Conservation (phyloP, 2,113 vertebrate species). For the Anguilla japonica region DNA sequence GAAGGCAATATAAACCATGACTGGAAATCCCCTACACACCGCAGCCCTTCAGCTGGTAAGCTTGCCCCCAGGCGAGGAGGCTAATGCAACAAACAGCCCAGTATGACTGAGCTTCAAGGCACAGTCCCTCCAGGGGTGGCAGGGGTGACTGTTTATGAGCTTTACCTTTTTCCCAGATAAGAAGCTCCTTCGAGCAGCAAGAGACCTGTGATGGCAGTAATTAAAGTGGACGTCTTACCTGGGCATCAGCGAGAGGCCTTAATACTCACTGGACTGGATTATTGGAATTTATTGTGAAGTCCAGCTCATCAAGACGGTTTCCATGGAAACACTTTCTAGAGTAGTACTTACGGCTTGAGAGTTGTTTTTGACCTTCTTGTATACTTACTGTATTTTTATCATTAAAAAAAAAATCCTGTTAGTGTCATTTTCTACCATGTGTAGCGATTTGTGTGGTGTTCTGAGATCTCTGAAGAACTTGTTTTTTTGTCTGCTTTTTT, state of each 20-base stretch:
- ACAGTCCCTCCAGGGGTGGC: slow-evolving; percentile 7
- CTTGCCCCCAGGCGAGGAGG: slow-evolving; percentile 45
- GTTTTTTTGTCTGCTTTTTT: background rate
- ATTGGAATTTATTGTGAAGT: background rate
- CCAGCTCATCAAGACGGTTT: background rate
- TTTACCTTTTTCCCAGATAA: slow-evolving; percentile 47
- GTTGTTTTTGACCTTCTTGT: background rate
- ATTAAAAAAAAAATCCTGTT: background rate
- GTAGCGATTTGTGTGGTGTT: background rate
- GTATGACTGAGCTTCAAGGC: slow-evolving; percentile 24
- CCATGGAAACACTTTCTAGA: slow-evolving; percentile 15
- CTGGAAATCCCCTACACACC: slow-evolving; percentile 51
- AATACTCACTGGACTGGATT: slow-evolving; percentile 10
- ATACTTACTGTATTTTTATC: background rate
- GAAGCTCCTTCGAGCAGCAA: slow-evolving; percentile 45
- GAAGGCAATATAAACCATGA: slow-evolving; percentile 44
- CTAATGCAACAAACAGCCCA: slow-evolving; percentile 34
- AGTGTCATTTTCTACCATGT: background rate
- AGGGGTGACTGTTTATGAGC: background rate
- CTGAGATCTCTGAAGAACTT: background rate
- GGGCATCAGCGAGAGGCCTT: background rate
- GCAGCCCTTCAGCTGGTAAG: slow-evolving; percentile 48
- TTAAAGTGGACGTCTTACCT: slow-evolving; percentile 26
- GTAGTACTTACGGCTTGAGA: slow-evolving; percentile 5
- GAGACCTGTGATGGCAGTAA: slow-evolving; percentile 31